Evolutionary conservation across 1,140 invertebrate species (phyloP), one percentile per base, ranked within the genome.

Genomic region (Sinella curviseta): DNA sequence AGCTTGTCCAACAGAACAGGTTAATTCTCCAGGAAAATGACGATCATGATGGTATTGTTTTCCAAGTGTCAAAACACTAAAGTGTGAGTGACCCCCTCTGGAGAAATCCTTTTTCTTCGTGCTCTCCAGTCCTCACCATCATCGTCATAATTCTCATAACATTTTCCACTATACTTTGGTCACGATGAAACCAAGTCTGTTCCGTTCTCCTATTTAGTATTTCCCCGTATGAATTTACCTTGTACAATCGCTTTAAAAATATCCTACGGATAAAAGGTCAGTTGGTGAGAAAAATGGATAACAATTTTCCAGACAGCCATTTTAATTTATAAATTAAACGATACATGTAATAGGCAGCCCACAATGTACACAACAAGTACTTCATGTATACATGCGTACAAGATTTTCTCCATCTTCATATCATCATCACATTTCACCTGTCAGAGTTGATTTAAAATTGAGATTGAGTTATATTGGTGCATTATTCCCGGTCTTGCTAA

Each of bases 31-130:
- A 14, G 8, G 65, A 33, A 31, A 30, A 33, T 70, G 8, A 31
- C 8, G 65, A 4, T 24, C n/a, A 33, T 30, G 30, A 30, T 70
- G 65, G 28, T 70, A 70, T 70, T 70, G 65, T 70, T 70, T 70
- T 33, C 31, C 65, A 70, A 70, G 65, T 70, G 65, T 70, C 65
- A 70, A 70, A 70, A 70, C 65, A 70, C 26, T 8, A 24, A 70
- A 70, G 26, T 17, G 65, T 70, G 65, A 70, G 57, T 17, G 3
- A 8, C 65, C 65, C 30, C 26, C 31, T 8, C 8, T 3, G 65
- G n/a, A 33, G 31, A 70, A 70, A 70, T 70, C 65, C 65, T 70
- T 33, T 70, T 17, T 60, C 24, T 60, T 60, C 24, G 12, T 60
- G 8, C 39, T 48, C 39, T 48, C 39, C 39, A 48, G 39, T 48